phyloP scores from a whole-genome alignment of 2,797 vertebrate species.

The Cynopterus sphinx region DNA sequence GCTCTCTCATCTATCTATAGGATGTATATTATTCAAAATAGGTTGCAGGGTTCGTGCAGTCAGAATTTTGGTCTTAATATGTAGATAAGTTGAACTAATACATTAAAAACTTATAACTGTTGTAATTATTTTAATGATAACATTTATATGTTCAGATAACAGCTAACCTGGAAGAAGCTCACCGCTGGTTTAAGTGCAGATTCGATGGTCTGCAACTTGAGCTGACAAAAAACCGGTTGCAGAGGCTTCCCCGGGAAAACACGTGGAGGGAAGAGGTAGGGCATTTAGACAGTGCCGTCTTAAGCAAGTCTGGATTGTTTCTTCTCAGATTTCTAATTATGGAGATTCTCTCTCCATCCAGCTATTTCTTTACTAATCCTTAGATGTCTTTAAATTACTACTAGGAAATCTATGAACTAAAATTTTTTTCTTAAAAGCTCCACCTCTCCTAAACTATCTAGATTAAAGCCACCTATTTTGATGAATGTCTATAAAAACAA shows the following conservation, averaged over 20 bases:
- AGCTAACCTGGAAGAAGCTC: constrained; percentile 83
- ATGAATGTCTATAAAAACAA: neutral
- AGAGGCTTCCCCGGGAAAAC: constrained; percentile 53
- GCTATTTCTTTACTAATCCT: neutral
- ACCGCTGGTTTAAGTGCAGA: constrained; percentile 80
- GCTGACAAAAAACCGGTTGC: constrained; percentile 63
- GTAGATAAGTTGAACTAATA: neutral
- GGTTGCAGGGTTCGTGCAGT: neutral
- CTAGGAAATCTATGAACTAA: neutral
- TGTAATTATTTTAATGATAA: neutral
- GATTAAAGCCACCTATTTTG: neutral
- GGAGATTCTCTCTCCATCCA: neutral
- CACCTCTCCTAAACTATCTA: neutral
- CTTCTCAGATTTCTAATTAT: neutral
- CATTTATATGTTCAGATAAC: constrained; percentile 76
- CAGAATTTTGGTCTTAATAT: neutral
- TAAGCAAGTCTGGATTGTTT: neutral
- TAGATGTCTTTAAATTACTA: neutral
- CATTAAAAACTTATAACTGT: neutral
- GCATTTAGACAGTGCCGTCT: too few species aligned
- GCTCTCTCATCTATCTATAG: neutral
- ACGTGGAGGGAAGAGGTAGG: constrained; percentile 64
- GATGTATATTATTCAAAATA: neutral
- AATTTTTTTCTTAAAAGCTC: neutral
- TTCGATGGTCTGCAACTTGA: constrained; percentile 82